Percentiles rank a stretch among this genome's conserved stretches.
Conservation (phyloP, 2,113 vertebrate genomes). For the Symphodus melops region DNA sequence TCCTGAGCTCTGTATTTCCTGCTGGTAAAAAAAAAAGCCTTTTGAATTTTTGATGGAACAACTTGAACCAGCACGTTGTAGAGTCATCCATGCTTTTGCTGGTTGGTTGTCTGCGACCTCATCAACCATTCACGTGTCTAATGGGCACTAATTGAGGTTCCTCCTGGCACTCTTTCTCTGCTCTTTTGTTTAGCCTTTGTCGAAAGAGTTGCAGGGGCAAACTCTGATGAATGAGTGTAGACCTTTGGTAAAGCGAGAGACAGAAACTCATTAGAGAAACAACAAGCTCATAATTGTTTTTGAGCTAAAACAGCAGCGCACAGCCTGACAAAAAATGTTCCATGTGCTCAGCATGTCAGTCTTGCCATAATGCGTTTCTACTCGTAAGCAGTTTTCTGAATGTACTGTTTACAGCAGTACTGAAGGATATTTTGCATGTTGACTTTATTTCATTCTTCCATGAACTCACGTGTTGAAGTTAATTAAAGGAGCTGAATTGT, state of each 20-base stretch:
- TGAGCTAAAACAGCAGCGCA: slow-evolving; percentile 15
- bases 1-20: background rate
- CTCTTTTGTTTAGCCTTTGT: slow-evolving; percentile 47
- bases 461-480: background rate
- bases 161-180: slow-evolving; percentile 6
- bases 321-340: background rate
- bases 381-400: background rate
- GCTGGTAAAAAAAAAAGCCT: background rate
- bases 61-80: background rate
- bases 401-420: background rate
- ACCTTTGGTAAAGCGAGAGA: slow-evolving; percentile 16
- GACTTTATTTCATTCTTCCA: background rate
- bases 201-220: slow-evolving; percentile 6
- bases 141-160: slow-evolving; percentile 67
- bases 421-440: background rate
- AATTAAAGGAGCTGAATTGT: background rate
- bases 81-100: background rate
- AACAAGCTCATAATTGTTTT: slow-evolving; percentile 56
- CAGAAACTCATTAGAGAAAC: slow-evolving; percentile 68
- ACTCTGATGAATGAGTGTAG: slow-evolving; percentile 14
- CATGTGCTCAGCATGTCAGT: slow-evolving; percentile 4
- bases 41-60: background rate
- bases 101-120: slow-evolving; percentile 31
- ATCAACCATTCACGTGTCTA: slow-evolving; percentile 66
- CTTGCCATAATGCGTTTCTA: background rate